Base-by-base conservation (phyloP, 2,113 vertebrate species). In the Chaetodon trifascialis region DNA sequence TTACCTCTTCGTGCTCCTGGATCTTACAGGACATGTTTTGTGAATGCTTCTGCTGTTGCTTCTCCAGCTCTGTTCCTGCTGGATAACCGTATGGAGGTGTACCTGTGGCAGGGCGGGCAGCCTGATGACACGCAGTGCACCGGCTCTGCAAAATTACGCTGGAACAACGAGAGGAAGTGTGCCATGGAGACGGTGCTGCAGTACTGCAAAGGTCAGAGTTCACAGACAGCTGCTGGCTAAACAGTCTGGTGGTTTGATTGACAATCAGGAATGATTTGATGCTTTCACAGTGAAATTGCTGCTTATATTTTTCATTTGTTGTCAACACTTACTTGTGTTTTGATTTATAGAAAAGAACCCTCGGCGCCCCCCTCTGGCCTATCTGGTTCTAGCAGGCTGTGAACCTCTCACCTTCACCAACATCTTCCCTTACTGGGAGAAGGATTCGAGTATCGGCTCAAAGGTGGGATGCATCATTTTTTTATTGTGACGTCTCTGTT, bases 361-460 rank as follows among this genome's bases (percentile, higher is more conserved):
- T 14, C 94, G 91, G 60, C 94, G 94, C 76, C 93, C 94, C 59
- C 96, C 95, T 40, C 93, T 88, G 85, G 95, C 95, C 1, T 96
- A 96, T 71, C 86, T 96, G 69, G 93, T 95, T 84, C 83, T 91
- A 17, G 95, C 95, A 62, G 95, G 95, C 74, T 92, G 87, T 21
- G 96, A 96, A 79, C 96, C 96, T 0, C 93, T 96, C 52, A 96
- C 95, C 4, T 96, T 96, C 85, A 96, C 95, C 54, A 96, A 95
- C 90, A 95, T 96, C 79, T 96, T 96, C 80, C 96, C 96, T 1
- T 92, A 93, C 86, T 96, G 96, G 96, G 91, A 95, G 84, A 94
- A 87, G 65, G 88, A 95, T 65, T 14, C 89, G 47, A 91, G 40
- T 60, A 34, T 93, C 36, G n/a, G 69, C 34, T 74, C 92, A 68